Base-by-base conservation (phyloP, 2,797 vertebrate genomes). In the Sebastes matsubarae region DNA sequence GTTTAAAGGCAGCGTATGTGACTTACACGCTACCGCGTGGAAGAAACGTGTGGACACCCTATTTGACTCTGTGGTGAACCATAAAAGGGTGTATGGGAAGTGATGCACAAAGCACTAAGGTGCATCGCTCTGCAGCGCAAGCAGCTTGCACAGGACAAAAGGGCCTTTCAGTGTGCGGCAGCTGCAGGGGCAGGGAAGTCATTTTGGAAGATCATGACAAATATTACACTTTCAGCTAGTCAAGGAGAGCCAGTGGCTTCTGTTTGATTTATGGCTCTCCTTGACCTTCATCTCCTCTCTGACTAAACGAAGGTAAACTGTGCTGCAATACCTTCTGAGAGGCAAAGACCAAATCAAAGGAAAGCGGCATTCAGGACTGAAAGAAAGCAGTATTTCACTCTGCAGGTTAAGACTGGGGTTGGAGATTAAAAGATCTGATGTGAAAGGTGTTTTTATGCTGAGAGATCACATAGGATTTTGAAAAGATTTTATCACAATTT, bases 121-220 rank as follows among this genome's bases (percentile, higher is more conserved):
- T 88, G 90, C 87, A 86, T 81, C 66, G 8, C 80, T 89, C 54
- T 77, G 74, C 80, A 75, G 79, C 30, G 80, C 85, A 85, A 84
- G 84, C 88, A 82, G 89, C 92, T 29, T 88, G 89, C 75, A 50
- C 36, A 34, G 83, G 89, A 96, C 95, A 96, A 96, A 94, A 89
- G 87, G 64, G 67, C 76, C 94, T 93, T 96, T 96, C 86, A 95
- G 34, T 75, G 66, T 50, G 68, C 34, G 70, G 88, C 87, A 94
- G 93, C 92, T 93, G 92, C 81, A 61, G 57, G 46, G 79, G 79
- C 89, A 86, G 60, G 70, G 64, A 89, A 93, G 91, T 92, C 79
- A 82, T 95, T 95, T 94, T 88, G 82, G 88, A 95, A 80, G 88
- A 94, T 94, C 90, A 76, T 93, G 89, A 96, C 93, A 96, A 95